Percentiles rank a stretch among this genome's conserved stretches.
Evolutionary conservation across 2,888 invertebrate genomes (phyloP).

Genomic region (Drosophila fulvimacula): DNA sequence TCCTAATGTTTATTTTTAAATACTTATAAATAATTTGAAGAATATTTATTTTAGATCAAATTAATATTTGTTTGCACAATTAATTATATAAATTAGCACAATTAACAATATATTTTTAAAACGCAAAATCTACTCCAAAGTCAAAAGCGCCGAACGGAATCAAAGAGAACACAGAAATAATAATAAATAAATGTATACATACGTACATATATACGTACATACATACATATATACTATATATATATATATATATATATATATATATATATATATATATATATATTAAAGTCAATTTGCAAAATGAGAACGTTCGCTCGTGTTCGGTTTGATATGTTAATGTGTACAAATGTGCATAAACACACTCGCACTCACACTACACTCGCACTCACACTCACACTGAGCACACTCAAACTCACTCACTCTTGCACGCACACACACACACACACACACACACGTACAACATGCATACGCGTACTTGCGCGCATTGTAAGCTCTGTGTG

Average conservation of each 20-base stretch:
- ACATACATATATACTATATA: conserved; percentile 6
- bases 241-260: neutral
- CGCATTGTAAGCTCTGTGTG: conserved; percentile 78
- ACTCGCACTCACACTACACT: conserved; percentile 12
- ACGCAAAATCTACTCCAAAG: conserved; percentile 54
- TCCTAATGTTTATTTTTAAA: neutral
- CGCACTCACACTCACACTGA: neutral
- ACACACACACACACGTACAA: neutral
- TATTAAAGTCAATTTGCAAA: conserved; percentile 82
- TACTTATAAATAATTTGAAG: neutral
- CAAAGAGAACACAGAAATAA: conserved; percentile 32
- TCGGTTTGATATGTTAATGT: conserved; percentile 82
- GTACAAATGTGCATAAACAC: conserved; percentile 54
- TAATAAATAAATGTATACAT: conserved; percentile 4
- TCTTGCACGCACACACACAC: neutral
- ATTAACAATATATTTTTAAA: conserved; percentile 60
- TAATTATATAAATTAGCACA: conserved; percentile 32
- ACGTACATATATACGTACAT: neutral
- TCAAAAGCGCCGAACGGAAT: conserved; percentile 42
- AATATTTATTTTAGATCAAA: neutral
- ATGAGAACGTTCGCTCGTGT: conserved; percentile 72
- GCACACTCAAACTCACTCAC: conserved; percentile 12
- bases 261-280: conserved; percentile 6
- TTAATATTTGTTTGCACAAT: conserved; percentile 10
- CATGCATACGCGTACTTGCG: conserved; percentile 27